Percentiles rank a stretch among this genome's conserved stretches.
These are phyloP conservation scores for Venturia canescens DNA, from an alignment of 1,140 invertebrate genomes.

Conservation along the genomic window DNA sequence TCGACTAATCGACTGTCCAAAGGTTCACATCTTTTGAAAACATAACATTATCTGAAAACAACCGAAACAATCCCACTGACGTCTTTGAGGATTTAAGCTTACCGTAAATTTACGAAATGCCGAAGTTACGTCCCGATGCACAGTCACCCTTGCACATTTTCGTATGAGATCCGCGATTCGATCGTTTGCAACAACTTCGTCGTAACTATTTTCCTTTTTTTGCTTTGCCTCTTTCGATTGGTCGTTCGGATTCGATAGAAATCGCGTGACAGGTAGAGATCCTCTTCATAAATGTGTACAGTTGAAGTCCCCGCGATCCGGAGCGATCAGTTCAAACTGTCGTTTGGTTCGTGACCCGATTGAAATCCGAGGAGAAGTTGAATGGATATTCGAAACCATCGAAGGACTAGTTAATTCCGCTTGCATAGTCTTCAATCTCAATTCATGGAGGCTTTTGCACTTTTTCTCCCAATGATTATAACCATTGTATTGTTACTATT, in stretches of 20 bases:
- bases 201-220: background rate
- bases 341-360: background rate
- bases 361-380: background rate
- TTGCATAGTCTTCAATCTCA: background rate
- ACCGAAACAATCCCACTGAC: no score
- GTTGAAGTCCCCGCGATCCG: background rate
- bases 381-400: background rate
- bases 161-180: background rate
- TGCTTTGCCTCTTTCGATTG: background rate
- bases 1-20: background rate
- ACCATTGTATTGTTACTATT: background rate
- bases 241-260: background rate
- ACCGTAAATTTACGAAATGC: slow-evolving; percentile 7
- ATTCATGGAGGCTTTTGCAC: background rate
- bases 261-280: background rate
- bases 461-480: background rate
- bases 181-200: background rate
- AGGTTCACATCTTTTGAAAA: no score
- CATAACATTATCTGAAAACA: background rate
- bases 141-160: background rate
- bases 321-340: background rate
- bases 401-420: background rate
- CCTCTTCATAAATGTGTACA: background rate
- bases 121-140: slow-evolving; percentile 9
- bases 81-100: slow-evolving; percentile 19